Percentiles rank a stretch among this genome's conserved stretches.
phyloP scores from a whole-genome alignment of 2,888 invertebrate genomes.

The Furcula furcula region DNA sequence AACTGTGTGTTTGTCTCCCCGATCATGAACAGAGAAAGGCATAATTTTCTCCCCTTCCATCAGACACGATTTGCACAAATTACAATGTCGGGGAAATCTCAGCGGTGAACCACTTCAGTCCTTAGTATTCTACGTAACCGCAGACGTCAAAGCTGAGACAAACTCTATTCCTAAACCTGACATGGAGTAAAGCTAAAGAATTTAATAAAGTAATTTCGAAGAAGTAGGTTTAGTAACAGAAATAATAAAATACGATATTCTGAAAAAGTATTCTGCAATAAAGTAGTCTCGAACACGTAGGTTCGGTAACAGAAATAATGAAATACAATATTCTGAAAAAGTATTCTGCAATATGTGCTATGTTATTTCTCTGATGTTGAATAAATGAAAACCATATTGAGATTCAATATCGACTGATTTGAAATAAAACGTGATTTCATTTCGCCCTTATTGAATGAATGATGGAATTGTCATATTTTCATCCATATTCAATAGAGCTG shows the following conservation, averaged over 20 bases:
- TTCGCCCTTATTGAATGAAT: not conserved
- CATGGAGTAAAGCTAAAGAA: not conserved
- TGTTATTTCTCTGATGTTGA: not conserved
- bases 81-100: constrained; percentile 25
- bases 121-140: constrained; percentile 40
- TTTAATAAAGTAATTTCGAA: not conserved
- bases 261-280: too few species aligned
- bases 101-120: constrained; percentile 39
- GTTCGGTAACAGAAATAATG: not conserved
- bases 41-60: constrained; percentile 20
- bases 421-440: not conserved
- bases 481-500: constrained; percentile 24
- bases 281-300: not conserved
- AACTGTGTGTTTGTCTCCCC: constrained; percentile 10
- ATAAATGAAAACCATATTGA: not conserved
- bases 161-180: constrained; percentile 7
- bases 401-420: not conserved
- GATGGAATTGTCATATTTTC: constrained; percentile 11
- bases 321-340: not conserved
- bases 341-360: not conserved
- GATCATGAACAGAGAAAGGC: constrained; percentile 14
- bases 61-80: constrained; percentile 17
- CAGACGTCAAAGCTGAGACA: constrained; percentile 22
- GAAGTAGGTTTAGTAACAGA: not conserved
- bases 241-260: not conserved